Percentiles rank a stretch among this genome's conserved stretches.
Evolutionary conservation across 2,888 invertebrate species (phyloP).

Genomic region (Heliothis peltigera): DNA sequence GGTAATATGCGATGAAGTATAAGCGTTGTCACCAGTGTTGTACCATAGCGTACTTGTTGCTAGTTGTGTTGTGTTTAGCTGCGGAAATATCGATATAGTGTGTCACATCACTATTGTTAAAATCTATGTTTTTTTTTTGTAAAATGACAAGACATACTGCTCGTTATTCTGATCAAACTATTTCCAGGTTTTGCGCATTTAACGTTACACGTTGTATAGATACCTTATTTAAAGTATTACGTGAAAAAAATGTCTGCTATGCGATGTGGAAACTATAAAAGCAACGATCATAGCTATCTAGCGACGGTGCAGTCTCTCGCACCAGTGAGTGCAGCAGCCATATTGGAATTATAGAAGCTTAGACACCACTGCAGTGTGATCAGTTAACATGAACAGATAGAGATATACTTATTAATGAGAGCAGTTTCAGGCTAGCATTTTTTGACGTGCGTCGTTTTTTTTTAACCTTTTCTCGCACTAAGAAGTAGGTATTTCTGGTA

Average conservation of each 20-base stretch:
- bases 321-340: neutral
- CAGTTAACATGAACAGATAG: neutral
- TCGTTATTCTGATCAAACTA: too few relatives aligned
- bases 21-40: slow-evolving; percentile 57
- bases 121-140: slow-evolving; percentile 9
- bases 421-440: too few relatives aligned
- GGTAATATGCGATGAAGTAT: slow-evolving; percentile 77
- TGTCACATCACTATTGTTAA: slow-evolving; percentile 51
- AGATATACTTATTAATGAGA: too few relatives aligned
- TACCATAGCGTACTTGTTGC: slow-evolving; percentile 66
- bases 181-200: too few relatives aligned
- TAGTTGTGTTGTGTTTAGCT: slow-evolving; percentile 70
- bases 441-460: too few relatives aligned
- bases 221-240: too few relatives aligned
- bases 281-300: neutral
- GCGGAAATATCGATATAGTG: slow-evolving; percentile 62
- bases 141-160: too few relatives aligned
- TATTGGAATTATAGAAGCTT: neutral
- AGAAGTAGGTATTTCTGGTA: too few relatives aligned
- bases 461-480: too few relatives aligned
- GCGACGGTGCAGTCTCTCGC: neutral
- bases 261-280: neutral
- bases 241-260: neutral
- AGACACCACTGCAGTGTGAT: neutral
- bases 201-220: too few relatives aligned